phyloP scores from a whole-genome alignment of 64 coral and sea anemone genomes.

The Dendronephthya gigantea region DNA sequence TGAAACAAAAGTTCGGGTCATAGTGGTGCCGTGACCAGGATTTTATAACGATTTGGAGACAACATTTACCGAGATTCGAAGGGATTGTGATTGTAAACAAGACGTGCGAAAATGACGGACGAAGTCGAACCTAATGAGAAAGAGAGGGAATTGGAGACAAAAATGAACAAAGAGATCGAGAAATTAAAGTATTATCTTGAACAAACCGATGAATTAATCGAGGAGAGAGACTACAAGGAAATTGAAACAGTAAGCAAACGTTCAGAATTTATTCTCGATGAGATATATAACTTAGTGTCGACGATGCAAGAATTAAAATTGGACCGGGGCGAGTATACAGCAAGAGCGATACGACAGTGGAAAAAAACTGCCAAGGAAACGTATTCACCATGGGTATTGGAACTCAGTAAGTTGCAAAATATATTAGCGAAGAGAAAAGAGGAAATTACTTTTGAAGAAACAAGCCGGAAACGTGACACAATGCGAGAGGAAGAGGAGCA shows the following conservation, averaged over 20 bases:
- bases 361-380: background rate
- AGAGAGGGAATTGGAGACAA: no score
- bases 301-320: background rate
- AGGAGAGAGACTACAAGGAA: background rate
- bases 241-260: background rate
- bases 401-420: no score
- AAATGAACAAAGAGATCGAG: background rate
- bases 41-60: no score
- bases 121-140: no score
- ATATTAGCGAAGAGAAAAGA: no score
- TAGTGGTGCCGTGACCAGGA: no score
- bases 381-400: background rate
- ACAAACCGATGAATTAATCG: background rate
- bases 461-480: background rate
- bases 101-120: no score
- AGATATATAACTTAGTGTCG: background rate
- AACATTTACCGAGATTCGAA: no score
- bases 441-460: background rate
- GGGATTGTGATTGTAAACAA: no score
- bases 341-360: background rate
- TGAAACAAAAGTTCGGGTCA: no score
- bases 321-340: background rate
- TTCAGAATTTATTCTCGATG: background rate
- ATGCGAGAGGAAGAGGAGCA: background rate
- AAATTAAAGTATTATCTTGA: background rate